Percentiles rank a stretch among this genome's conserved stretches.
Evolutionary conservation across 2,797 vertebrate species (phyloP).

Genomic region (Gambusia yucatana): DNA sequence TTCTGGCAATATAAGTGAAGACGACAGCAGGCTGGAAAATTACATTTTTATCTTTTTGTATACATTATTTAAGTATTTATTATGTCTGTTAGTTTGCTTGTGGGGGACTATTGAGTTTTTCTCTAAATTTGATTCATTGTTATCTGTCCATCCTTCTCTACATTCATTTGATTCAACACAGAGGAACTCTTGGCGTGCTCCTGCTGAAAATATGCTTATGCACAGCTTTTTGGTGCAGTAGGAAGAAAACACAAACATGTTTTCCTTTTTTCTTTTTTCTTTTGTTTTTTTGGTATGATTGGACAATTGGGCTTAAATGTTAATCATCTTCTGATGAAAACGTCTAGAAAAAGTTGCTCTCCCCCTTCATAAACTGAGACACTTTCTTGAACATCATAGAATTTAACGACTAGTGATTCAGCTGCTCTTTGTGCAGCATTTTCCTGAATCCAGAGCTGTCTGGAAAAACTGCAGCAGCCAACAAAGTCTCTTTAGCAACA

Average conservation of each 20-base stretch:
- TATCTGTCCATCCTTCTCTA: neutral
- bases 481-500: neutral
- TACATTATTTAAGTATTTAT: too few relatives aligned
- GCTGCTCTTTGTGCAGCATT: neutral
- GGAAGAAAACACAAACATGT: too few relatives aligned
- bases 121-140: neutral
- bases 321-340: neutral
- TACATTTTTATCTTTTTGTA: too few relatives aligned
- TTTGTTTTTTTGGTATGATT: neutral
- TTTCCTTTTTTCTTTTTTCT: too few relatives aligned
- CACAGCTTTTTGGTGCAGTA: neutral
- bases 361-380: neutral
- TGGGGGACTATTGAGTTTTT: neutral
- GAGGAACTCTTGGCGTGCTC: neutral
- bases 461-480: neutral
- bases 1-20: neutral
- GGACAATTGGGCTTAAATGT: neutral
- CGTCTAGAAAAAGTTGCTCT: neutral
- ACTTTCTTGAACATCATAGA: neutral
- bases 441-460: neutral
- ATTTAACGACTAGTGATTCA: neutral
- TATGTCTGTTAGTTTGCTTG: too few relatives aligned
- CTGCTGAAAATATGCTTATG: neutral
- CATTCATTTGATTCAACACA: neutral
- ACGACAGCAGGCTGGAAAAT: neutral